A percentile compares a stretch with the other conserved stretches of the same genome.
These are phyloP conservation scores for Cecidostiba fungosa DNA, from an alignment of 2,888 invertebrate genomes.

Conservation along the genomic window DNA sequence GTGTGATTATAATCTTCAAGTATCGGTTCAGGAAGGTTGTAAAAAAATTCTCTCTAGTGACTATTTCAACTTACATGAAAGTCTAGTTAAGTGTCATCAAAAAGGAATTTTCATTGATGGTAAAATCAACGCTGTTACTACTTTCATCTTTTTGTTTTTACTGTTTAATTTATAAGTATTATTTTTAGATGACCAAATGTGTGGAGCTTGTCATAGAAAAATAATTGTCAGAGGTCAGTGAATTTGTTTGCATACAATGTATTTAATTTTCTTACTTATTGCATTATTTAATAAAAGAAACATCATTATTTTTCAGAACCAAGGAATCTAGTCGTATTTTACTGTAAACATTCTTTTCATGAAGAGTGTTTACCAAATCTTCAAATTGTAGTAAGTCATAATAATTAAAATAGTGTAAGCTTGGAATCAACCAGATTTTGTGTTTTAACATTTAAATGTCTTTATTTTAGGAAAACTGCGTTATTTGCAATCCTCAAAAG, in stretches of 20 bases:
- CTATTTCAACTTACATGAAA: conserved; percentile 93
- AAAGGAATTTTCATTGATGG: conserved; percentile 87
- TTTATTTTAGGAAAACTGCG: conserved; percentile 81
- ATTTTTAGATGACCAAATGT: conserved; percentile 86
- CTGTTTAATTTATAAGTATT: conserved; percentile 24
- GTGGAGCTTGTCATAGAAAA: conserved; percentile 89
- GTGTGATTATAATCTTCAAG: conserved; percentile 96
- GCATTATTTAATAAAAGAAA: neutral
- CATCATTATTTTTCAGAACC: conserved; percentile 81
- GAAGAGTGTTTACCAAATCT: conserved; percentile 88
- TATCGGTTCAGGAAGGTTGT: conserved; percentile 94
- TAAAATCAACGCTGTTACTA: conserved; percentile 68
- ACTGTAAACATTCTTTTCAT: conserved; percentile 95
- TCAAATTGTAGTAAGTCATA: conserved; percentile 70
- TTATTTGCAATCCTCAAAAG: conserved; percentile 81
- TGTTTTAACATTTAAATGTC: conserved; percentile 42
- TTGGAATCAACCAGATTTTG: neutral
- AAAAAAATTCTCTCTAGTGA: conserved; percentile 94
- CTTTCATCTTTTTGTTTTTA: neutral
- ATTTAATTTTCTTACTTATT: conserved; percentile 15
- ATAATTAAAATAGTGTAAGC: neutral
- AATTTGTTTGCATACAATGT: conserved; percentile 20
- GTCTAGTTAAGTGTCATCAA: conserved; percentile 89
- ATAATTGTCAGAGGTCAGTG: conserved; percentile 86
- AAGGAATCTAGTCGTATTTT: conserved; percentile 89